Base-by-base conservation (phyloP, 2,797 vertebrate species). In the Tadarida brasiliensis region DNA sequence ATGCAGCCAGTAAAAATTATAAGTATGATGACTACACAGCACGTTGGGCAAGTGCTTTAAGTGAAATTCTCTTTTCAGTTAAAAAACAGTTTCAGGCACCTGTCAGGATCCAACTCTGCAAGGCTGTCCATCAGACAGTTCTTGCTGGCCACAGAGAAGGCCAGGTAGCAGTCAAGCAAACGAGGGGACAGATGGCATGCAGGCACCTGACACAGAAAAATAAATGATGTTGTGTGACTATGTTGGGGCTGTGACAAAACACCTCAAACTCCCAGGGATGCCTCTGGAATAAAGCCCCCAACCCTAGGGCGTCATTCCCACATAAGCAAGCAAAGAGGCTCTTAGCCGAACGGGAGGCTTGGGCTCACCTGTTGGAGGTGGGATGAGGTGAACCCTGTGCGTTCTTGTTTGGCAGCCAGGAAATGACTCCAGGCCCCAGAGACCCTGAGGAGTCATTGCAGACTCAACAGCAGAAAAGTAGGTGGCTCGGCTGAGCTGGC, bases 191-290 rank as follows among this genome's bases (percentile, higher is more conserved):
- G 56, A 20, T 12, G 54, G 24, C 47, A 74, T 0, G 0, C 11
- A 68, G 86, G 49, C n/a, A 19, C 16, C 47, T 39, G 65, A 67
- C 57, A 47, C 14, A 68, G 77, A 51, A 91, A 89, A 80, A 70
- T 14, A 47, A 14, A 65, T 2, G n/a, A n/a, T 3, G 33, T 8
- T 2, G 0, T 9, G 59, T 49, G 44, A 85, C 26, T 2, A 1
- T 30, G 7, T 28, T 14, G 7, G 33, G 47, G 49, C 44, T 20
- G 47, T 0, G 0, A 11, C 35, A 19, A 28, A 85, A 56, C 28
- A 19, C 56, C 30, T 22, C 2, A 49, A 24, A 28, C 33, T 49
- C 81, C 61, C 71, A 44, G 47, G 54, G 47, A 28, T 5, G 19
- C 14, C 49, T 57, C 24, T 63, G n/a, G 68, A 74, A 89, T 7